These are phyloP conservation scores for Streptopelia turtur DNA, from an alignment of 2,797 vertebrate genomes.

Conservation along the genomic window DNA sequence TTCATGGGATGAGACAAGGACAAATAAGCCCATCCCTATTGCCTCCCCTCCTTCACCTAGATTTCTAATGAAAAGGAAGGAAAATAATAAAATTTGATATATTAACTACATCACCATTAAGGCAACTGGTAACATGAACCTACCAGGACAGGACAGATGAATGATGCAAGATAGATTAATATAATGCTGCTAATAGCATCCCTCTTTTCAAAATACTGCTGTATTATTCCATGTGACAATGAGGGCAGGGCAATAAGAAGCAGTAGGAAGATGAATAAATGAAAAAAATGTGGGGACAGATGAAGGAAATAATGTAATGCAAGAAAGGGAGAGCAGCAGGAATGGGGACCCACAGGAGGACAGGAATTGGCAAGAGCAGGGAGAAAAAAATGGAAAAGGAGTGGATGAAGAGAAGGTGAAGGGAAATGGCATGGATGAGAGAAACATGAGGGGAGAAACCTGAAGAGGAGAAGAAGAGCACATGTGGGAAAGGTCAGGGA, in stretches of 20 bases:
- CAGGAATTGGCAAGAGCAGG: not conserved
- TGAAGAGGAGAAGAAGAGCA: not conserved
- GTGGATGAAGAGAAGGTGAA: not conserved
- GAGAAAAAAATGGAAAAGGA: not conserved
- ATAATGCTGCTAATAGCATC: not conserved
- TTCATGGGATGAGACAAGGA: not conserved
- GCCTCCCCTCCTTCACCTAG: not conserved
- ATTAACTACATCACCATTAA: not conserved
- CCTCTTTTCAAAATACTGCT: not conserved
- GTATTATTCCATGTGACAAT: not conserved
- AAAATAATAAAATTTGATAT: not conserved
- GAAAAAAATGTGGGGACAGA: not conserved
- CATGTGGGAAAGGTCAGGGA: not conserved
- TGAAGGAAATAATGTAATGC: not conserved
- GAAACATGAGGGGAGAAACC: not conserved
- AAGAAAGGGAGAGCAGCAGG: not conserved
- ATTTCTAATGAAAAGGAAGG: conserved; percentile 2
- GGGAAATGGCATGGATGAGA: not conserved
- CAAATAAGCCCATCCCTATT: not conserved
- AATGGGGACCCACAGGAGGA: not conserved
- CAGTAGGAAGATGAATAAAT: not conserved
- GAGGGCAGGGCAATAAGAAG: not conserved
- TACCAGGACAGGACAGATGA: not conserved
- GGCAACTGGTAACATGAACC: not conserved
- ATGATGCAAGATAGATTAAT: not conserved